These are phyloP conservation scores for Nannobrachium achirus DNA, from an alignment of 2,113 vertebrate species.

Conservation along the genomic window DNA sequence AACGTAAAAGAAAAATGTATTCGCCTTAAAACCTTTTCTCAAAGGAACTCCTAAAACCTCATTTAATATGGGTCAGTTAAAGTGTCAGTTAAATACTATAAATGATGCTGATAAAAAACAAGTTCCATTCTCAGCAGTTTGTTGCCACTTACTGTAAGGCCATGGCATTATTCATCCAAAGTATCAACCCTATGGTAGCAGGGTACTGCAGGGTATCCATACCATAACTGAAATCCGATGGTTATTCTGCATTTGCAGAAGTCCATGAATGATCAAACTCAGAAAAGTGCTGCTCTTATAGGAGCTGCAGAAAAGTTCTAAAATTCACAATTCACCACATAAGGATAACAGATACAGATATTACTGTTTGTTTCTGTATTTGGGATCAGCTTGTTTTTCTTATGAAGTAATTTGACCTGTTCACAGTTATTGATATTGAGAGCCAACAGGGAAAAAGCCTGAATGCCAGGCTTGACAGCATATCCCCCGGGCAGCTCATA, in stretches of 20 bases:
- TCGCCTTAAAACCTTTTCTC: too few relatives aligned
- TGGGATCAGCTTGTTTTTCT: conserved; percentile 18
- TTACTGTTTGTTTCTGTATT: neutral
- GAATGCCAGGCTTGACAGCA: neutral
- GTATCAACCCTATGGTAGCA: conserved; percentile 53
- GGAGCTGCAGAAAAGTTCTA: neutral
- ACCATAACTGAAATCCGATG: conserved; percentile 62
- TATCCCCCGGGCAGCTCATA: neutral
- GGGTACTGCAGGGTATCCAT: conserved; percentile 44
- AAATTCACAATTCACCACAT: too few relatives aligned
- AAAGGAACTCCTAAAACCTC: too few relatives aligned
- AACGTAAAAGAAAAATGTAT: too few relatives aligned
- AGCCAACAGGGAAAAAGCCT: neutral
- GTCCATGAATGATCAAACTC: conserved; percentile 36
- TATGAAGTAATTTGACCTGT: neutral
- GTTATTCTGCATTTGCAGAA: too few relatives aligned
- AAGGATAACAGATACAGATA: neutral
- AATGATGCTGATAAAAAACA: too few relatives aligned
- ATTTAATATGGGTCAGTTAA: too few relatives aligned
- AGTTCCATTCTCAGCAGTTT: neutral
- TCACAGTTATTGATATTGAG: neutral
- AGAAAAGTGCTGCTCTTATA: conserved; percentile 8
- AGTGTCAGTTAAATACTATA: too few relatives aligned
- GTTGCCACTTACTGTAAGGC: conserved; percentile 38
- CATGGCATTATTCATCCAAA: conserved; percentile 59